Conservation (phyloP, 2,113 vertebrate species). For the Empidonax traillii region DNA sequence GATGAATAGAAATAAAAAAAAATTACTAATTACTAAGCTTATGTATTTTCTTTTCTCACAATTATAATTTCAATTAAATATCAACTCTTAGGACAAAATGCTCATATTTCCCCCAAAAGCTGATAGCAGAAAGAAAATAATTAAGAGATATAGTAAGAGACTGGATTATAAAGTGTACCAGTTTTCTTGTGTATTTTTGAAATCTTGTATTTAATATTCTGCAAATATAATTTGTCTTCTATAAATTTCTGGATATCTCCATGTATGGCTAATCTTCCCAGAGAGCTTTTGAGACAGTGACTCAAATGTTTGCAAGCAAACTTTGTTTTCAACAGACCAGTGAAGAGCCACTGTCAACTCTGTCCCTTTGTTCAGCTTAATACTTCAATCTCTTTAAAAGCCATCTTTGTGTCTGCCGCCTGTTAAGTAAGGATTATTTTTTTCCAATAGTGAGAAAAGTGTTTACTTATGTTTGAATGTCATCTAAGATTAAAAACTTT, state of each 20-base stretch:
- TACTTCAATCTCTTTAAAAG: constrained; percentile 10
- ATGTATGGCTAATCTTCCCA: not conserved
- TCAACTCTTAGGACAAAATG: not conserved
- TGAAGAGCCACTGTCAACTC: not conserved
- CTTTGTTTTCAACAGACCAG: not conserved
- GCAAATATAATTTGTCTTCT: not conserved
- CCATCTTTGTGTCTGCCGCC: not conserved
- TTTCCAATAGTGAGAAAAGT: not conserved
- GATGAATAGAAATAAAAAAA: not conserved
- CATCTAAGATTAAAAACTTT: constrained; percentile 38
- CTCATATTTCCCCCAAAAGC: not conserved
- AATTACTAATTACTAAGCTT: not conserved
- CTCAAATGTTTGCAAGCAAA: not conserved
- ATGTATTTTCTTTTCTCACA: not conserved
- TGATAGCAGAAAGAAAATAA: not conserved
- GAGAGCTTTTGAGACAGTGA: not conserved
- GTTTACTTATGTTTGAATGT: constrained; percentile 31
- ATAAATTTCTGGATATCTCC: not conserved
- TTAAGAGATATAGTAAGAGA: not conserved
- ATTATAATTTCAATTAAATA: not conserved
- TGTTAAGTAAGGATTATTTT: not conserved
- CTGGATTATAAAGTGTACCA: not conserved
- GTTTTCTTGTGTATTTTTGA: not conserved
- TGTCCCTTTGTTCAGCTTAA: not conserved
- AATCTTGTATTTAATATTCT: not conserved